phyloP scores from a whole-genome alignment of 2,797 vertebrate genomes.

The Arrhamphus sclerolepis region DNA sequence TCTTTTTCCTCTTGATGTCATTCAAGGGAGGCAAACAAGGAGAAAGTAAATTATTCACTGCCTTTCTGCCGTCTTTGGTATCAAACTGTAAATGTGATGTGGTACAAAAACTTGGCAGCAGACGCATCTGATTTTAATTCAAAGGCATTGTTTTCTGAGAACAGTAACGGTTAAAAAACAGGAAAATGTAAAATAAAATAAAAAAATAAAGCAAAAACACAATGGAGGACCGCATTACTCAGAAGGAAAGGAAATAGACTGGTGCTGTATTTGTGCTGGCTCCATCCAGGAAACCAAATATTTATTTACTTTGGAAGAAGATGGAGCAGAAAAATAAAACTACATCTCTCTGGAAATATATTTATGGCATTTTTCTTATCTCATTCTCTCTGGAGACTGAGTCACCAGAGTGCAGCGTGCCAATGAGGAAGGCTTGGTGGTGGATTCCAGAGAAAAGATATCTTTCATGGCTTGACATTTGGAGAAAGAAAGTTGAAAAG shows the following conservation, averaged over 20 bases:
- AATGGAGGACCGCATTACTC: neutral
- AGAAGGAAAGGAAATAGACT: neutral
- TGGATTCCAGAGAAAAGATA: conserved; percentile 10
- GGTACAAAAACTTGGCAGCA: neutral
- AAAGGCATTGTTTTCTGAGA: too few species aligned
- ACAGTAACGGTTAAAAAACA: too few species aligned
- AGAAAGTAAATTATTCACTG: conserved; percentile 30
- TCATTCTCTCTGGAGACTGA: neutral
- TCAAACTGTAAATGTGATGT: neutral
- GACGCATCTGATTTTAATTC: neutral
- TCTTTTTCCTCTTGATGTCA: conserved; percentile 31
- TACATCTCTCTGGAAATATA: neutral
- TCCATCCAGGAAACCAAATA: neutral
- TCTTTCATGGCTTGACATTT: conserved; percentile 43
- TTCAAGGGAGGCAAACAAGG: conserved; percentile 57
- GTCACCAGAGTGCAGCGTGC: neutral
- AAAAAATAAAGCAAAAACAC: neutral
- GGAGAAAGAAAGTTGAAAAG: conserved; percentile 16
- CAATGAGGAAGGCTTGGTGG: neutral
- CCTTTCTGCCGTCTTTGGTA: conserved; percentile 12
- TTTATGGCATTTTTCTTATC: conserved; percentile 5
- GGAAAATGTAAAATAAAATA: neutral
- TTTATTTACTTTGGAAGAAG: conserved; percentile 5
- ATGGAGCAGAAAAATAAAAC: neutral
- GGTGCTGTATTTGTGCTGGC: neutral